These are phyloP conservation scores for Noctua pronuba DNA, from an alignment of 2,888 invertebrate species.

Conservation along the genomic window DNA sequence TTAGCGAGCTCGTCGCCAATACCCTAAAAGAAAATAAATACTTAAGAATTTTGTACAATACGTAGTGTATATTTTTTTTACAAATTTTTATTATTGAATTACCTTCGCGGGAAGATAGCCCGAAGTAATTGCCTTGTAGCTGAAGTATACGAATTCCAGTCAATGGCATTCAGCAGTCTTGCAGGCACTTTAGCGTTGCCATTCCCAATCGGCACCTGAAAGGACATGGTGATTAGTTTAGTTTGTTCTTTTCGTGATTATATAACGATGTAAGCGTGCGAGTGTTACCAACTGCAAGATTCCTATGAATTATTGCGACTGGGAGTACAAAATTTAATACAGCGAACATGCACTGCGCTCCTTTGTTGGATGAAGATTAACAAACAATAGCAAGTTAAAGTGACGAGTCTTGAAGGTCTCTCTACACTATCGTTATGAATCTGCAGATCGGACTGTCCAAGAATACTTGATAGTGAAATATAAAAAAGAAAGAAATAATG, in stretches of 20 bases:
- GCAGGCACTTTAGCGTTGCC: constrained; percentile 78
- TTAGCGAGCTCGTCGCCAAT: constrained; percentile 90
- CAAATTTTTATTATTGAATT: not conserved
- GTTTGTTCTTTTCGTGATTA: not conserved
- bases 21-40: constrained; percentile 75
- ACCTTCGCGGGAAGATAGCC: constrained; percentile 89
- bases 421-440: not conserved
- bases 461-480: not conserved
- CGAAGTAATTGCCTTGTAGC: constrained; percentile 90
- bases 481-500: not conserved
- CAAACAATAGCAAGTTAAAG: not conserved
- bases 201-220: constrained; percentile 79
- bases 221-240: not conserved
- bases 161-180: constrained; percentile 82
- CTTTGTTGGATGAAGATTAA: not conserved
- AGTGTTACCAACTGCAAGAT: not conserved
- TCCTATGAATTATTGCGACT: not conserved
- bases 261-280: not conserved
- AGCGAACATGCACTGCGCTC: not conserved
- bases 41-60: not conserved
- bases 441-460: not conserved
- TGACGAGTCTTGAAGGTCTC: not conserved
- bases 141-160: constrained; percentile 88
- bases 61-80: too few relatives aligned
- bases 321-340: not conserved